Evolutionary conservation across 2,888 invertebrate species (phyloP), one percentile per base, ranked within the genome.

Genomic region (Tribolium freemani): DNA sequence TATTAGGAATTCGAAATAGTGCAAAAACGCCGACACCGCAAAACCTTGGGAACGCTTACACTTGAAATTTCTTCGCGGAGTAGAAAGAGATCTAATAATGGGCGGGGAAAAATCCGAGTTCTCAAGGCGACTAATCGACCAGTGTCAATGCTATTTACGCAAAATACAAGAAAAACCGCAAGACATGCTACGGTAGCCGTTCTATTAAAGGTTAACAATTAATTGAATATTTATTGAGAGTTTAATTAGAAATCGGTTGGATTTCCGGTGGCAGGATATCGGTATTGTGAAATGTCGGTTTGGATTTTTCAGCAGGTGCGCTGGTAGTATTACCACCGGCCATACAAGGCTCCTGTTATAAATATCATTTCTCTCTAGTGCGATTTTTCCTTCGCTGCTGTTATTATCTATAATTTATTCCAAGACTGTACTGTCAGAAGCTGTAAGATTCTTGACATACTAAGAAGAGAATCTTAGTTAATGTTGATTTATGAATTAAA

Each of bases 381-480:
- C 58, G 26, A 38, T 45, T 66, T 71, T 66, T 71, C 38, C 38
- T 57, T 50, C 21, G 9, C 6, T 58, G 21, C 61, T 26, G 63
- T 63, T 71, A 71, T 71, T 71, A 71, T 67, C 71, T 66, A 71
- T 66, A 71, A 71, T 71, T 71, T 71, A 71, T 71, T 57, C 70
- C 31, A 31, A 60, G 58, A 58, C 51, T 45, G 66, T 44, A 64
- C 63, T 71, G 70, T 71, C 70, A 71, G 64, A 64, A 71, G 70
- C 58, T 48, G 45, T 71, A 58, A 51, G 71, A 71, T 71, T 71
- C 71, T 54, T 60, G 71, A 71, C 66, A 71, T 67, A 71, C 71
- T 66, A 66, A 53, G 66, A 9, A 71, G 56, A 45, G 58, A 56
- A 67, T 71, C 66, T 71, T 58, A 57, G 44, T 60, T 71, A 66